These are phyloP conservation scores for Rhincodon typus DNA, from an alignment of 2,797 vertebrate species.

Conservation along the genomic window DNA sequence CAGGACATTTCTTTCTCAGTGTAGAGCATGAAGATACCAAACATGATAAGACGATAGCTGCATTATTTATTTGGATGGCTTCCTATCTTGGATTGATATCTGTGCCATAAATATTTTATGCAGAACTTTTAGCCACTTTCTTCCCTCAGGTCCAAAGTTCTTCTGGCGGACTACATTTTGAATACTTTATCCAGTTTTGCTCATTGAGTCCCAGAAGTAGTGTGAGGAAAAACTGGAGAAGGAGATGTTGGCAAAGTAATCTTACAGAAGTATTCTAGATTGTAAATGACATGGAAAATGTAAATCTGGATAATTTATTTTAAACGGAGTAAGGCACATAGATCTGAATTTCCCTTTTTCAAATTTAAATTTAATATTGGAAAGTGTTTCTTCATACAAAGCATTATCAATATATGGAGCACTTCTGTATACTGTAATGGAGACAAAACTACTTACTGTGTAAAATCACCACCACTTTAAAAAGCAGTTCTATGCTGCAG, in stretches of 20 bases:
- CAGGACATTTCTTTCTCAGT: too few species aligned
- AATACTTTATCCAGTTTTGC: not conserved
- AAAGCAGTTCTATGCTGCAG: not conserved
- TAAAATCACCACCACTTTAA: not conserved
- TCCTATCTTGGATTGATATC: too few species aligned
- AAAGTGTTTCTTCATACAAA: not conserved
- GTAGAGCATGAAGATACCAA: too few species aligned
- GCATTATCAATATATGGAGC: not conserved
- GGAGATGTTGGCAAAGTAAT: not conserved
- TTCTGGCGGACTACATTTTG: too few species aligned
- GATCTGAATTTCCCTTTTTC: not conserved
- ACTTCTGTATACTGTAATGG: not conserved
- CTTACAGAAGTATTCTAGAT: not conserved
- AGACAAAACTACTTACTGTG: not conserved
- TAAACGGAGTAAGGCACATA: not conserved
- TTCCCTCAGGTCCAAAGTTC: too few species aligned
- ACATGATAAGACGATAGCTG: too few species aligned
- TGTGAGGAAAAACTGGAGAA: not conserved
- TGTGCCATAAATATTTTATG: too few species aligned
- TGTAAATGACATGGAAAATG: not conserved
- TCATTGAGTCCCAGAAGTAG: not conserved
- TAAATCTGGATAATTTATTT: not conserved
- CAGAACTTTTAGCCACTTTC: too few species aligned
- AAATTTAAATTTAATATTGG: not conserved
- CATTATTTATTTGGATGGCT: too few species aligned